These are phyloP conservation scores for Chrysemys picta DNA, from an alignment of 2,113 vertebrate species.

Conservation along the genomic window DNA sequence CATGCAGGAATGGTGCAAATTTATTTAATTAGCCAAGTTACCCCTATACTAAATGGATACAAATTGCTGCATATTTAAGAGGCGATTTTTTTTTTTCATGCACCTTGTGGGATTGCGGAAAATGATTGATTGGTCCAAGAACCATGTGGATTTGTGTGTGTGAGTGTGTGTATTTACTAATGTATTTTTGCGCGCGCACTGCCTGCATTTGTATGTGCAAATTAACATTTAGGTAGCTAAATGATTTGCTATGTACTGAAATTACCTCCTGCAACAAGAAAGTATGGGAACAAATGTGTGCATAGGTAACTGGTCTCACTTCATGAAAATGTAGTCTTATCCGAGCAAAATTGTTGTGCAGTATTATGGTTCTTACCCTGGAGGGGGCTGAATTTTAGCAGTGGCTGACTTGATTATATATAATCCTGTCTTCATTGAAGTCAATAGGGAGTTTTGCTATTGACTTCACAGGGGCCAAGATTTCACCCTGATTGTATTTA, in stretches of 20 bases:
- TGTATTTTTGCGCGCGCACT: background rate
- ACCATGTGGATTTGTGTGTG: accelerated
- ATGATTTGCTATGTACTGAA: background rate
- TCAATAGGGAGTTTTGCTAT: background rate
- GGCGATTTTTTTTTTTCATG: background rate
- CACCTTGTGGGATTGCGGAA: background rate
- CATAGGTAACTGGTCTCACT: background rate
- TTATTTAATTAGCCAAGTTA: background rate
- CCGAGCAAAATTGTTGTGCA: background rate
- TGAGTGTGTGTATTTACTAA: background rate
- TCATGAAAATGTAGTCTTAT: background rate
- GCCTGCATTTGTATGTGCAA: accelerated
- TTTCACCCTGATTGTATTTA: background rate
- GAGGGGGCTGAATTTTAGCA: accelerated
- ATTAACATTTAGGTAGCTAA: background rate
- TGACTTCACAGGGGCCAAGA: background rate
- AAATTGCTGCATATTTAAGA: background rate
- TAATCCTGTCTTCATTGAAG: background rate
- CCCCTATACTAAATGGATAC: background rate
- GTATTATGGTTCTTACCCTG: background rate
- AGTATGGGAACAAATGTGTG: background rate
- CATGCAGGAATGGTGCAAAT: background rate
- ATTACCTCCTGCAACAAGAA: background rate
- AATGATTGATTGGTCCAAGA: background rate
- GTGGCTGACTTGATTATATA: accelerated